Evolutionary conservation across 1,140 invertebrate species (phyloP), one percentile per base, ranked within the genome.

Genomic region (Drosophila guanche): DNA sequence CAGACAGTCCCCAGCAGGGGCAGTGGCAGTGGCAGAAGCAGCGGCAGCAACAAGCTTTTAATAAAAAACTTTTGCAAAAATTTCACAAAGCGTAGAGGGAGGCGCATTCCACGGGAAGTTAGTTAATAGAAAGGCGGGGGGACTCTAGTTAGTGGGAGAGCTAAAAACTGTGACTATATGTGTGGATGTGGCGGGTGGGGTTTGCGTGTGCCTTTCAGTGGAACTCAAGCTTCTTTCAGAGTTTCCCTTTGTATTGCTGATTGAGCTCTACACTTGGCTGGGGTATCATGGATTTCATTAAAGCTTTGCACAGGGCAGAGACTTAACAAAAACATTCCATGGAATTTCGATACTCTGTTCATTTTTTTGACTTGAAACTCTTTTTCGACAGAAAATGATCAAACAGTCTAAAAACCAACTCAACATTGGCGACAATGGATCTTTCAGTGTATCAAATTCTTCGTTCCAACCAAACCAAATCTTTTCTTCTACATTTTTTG

Each of bases 61-160:
- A 25, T 61, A 59, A 70, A 81, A 59, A 71, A 29, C 54, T 65
- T 65, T 51, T 42, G 23, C 25, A 48, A 57, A 45, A 41, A 33
- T 56, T 56, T 46, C 27, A 12, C 10, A 37, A 37, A 37, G 33
- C 33, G 62, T 40, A 50, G 7, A 20, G 43, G 55, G 27, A 47
- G 33, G 56, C 16, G 37, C 33, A 12, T 37, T 37, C 10, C 10
- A 37, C 5, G 51, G 23, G 14, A n/a, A 40, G 41, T 42, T 56
- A 37, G 52, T 42, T 23, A 25, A 25, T 29, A 4, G 3, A 0
- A 8, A 22, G 12, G 33, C 10, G 10, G n/a, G 10, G 12, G 33
- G 5, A 20, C 25, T 5, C 27, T 46, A 66, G 47, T 23, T 41
- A 41, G n/a, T n/a, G 25, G 29, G 33, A 37, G 33, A 37, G 33